phyloP scores from a whole-genome alignment of 2,888 invertebrate genomes.

The Ceramica pisi region DNA sequence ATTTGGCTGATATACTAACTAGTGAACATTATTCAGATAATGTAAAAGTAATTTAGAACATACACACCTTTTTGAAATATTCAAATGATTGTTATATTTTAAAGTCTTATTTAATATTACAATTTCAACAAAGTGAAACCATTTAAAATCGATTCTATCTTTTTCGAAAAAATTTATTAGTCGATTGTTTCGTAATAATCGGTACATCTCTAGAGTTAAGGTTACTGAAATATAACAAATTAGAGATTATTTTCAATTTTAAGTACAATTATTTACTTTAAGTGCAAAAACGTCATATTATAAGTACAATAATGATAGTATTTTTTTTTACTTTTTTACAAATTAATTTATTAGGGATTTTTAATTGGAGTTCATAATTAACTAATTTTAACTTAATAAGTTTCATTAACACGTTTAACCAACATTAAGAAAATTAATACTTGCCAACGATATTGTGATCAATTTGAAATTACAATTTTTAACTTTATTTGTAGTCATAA shows the following conservation, averaged over 20 bases:
- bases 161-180: background rate
- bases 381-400: background rate
- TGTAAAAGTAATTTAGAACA: too few species aligned
- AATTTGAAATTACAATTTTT: slow-evolving; percentile 28
- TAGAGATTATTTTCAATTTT: slow-evolving; percentile 12
- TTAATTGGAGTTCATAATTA: background rate
- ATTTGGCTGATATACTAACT: too few species aligned
- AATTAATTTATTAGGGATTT: too few species aligned
- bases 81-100: too few species aligned
- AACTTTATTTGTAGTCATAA: slow-evolving; percentile 14
- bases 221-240: slow-evolving; percentile 10
- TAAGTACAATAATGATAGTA: slow-evolving; percentile 19
- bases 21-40: too few species aligned
- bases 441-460: slow-evolving; percentile 17
- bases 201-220: slow-evolving; percentile 20
- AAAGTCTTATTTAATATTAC: too few species aligned
- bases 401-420: background rate
- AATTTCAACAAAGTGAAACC: too few species aligned
- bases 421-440: background rate
- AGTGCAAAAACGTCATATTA: slow-evolving; percentile 21
- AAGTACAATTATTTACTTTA: slow-evolving; percentile 43
- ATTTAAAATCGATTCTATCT: too few species aligned
- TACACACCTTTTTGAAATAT: too few species aligned
- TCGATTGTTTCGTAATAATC: slow-evolving; percentile 11
- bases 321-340: slow-evolving; percentile 28